Conservation (phyloP, 37 sponge, comb jelly and placozoan species). For the Theonella swinhoei region DNA sequence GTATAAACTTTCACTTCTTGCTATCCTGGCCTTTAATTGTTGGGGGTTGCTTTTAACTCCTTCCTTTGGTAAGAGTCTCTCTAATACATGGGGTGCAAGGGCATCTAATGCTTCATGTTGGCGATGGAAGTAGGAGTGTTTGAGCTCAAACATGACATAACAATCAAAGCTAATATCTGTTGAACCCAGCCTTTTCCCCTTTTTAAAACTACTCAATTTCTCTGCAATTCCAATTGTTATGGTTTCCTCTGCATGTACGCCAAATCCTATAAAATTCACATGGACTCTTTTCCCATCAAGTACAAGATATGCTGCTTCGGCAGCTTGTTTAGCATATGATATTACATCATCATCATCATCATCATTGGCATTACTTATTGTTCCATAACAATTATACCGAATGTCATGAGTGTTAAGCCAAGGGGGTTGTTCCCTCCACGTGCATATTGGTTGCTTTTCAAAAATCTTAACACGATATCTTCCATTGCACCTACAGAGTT, state of each 20-base stretch:
- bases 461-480: constrained; percentile 13
- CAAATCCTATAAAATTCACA: not conserved
- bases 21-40: not conserved
- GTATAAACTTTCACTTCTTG: not conserved
- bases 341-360: constrained; percentile 52
- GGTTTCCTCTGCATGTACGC: too few species aligned
- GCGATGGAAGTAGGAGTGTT: constrained; percentile 55
- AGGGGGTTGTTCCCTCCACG: too few species aligned
- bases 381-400: constrained; percentile 16
- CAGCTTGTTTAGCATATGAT: constrained; percentile 52
- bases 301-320: constrained; percentile 20
- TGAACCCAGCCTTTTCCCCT: too few species aligned
- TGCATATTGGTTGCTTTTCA: too few species aligned
- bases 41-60: not conserved
- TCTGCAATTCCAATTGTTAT: too few species aligned
- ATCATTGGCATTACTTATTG: constrained; percentile 6
- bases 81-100: not conserved
- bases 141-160: constrained; percentile 49
- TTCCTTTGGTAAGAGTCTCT: constrained; percentile 16
- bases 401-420: too few species aligned
- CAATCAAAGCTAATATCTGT: not conserved
- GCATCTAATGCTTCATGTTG: constrained; percentile 19
- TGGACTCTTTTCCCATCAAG: not conserved
- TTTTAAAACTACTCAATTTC: too few species aligned
- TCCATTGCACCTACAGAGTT: constrained; percentile 36